Base-by-base conservation (phyloP, 2,797 vertebrate species). In the Odontamblyopus rebecca region DNA sequence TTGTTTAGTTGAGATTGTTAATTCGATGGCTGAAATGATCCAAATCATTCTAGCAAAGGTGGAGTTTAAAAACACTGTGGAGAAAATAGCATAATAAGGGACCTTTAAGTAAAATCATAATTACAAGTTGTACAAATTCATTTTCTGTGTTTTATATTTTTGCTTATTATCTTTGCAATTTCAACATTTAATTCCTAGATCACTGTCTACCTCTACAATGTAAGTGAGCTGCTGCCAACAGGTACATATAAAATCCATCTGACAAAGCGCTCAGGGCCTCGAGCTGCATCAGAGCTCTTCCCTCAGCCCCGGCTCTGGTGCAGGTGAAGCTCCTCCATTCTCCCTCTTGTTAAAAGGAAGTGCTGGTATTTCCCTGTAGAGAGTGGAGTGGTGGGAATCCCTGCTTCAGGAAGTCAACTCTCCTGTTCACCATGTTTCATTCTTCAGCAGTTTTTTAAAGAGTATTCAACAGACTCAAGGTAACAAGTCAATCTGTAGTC, bases 281-380 rank as follows among this genome's bases (percentile, higher is more conserved):
- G 48, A 2, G 11, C n/a, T 64, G 32, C 19, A n/a, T 38, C 41
- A 64, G 8, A 44, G 11, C 61, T 23, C 13, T 23, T 63, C 38
- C 2, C 61, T 23, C 19, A 56, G n/a, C 53, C 6, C 53, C 12
- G 53, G n/a, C 61, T 38, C 61, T 44, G n/a, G 32, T 23, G 61
- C 35, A 63, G 61, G 61, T 63, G 60, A 61, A 63, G 35, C 18
- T 63, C 61, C 61, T 23, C 61, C n/a, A 63, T 11, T 30, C 19
- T 63, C 44, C 19, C 32, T n/a, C 61, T 63, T 63, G 35, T 41
- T 63, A 63, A 41, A 63, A 44, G 41, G 26, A 41, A 38, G 61
- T 26, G 23, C 12, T 63, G 61, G 61, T 8, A 44, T 63, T 63
- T 63, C 61, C 61, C 61, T 15, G 61, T n/a, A 63, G 61, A 61